Percentiles rank a stretch among this genome's conserved stretches.
Evolutionary conservation across 2,888 invertebrate species (phyloP).

Genomic region (Ganaspis brasiliensis): DNA sequence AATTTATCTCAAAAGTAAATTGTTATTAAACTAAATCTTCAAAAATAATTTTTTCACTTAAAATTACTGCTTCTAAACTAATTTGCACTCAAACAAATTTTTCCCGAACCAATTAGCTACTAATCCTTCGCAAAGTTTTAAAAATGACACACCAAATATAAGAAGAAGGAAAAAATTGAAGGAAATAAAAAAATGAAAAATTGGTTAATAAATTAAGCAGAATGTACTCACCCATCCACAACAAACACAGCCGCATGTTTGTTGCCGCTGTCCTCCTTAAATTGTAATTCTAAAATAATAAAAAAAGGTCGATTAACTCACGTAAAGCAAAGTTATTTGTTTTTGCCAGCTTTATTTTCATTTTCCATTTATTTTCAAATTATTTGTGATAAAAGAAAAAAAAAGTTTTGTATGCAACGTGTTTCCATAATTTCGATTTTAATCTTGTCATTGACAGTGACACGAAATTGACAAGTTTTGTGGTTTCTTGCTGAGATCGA

Average conservation of each 20-base stretch:
- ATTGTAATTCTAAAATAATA: slow-evolving; percentile 62
- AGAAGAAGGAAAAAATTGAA: too few species aligned
- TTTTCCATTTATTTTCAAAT: not conserved
- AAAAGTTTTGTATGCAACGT: not conserved
- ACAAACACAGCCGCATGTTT: slow-evolving; percentile 75
- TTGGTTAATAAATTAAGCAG: not conserved
- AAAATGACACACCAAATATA: too few species aligned
- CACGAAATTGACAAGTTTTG: slow-evolving; percentile 42
- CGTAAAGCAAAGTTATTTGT: not conserved
- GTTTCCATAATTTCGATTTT: not conserved
- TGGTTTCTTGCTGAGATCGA: slow-evolving; percentile 51
- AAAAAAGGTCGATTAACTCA: slow-evolving; percentile 2
- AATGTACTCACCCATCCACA: slow-evolving; percentile 74
- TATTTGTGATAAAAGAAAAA: not conserved
- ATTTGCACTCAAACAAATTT: too few species aligned
- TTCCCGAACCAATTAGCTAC: too few species aligned
- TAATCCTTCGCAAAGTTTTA: too few species aligned
- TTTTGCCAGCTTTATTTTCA: not conserved
- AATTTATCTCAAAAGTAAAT: too few species aligned
- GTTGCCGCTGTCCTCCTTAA: slow-evolving; percentile 69
- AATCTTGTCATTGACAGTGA: slow-evolving; percentile 41
- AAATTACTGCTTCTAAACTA: too few species aligned
- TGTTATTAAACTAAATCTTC: too few species aligned
- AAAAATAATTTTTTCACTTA: too few species aligned
- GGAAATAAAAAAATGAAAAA: not conserved